Evolutionary conservation across 2,797 vertebrate genomes (phyloP).

Genomic region (Picus viridis): DNA sequence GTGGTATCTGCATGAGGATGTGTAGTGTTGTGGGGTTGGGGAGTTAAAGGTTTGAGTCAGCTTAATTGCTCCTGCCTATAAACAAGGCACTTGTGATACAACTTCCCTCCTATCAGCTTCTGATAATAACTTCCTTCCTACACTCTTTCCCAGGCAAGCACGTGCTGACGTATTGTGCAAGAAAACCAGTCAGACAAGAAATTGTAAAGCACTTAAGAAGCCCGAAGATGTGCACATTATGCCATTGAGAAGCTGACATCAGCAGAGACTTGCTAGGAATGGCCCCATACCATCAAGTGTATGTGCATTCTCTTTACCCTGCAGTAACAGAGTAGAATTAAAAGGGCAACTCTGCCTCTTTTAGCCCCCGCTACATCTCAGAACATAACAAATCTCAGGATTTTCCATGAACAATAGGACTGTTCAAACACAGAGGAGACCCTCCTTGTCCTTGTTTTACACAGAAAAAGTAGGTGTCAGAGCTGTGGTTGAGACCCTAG

Average conservation of each 20-base stretch:
- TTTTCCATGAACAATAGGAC: neutral
- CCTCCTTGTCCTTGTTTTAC: neutral
- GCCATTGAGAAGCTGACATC: neutral
- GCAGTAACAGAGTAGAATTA: neutral
- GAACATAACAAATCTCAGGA: neutral
- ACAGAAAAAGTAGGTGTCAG: neutral
- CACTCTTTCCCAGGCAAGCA: slow-evolving; percentile 25
- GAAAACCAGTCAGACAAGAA: slow-evolving; percentile 34
- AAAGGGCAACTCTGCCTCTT: neutral
- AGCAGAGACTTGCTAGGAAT: neutral
- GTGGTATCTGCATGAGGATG: neutral
- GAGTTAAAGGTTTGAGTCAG: neutral
- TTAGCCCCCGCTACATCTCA: neutral
- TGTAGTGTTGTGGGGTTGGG: neutral
- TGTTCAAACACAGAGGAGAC: neutral
- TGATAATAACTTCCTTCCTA: slow-evolving; percentile 54
- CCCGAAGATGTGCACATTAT: neutral
- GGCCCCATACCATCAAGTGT: neutral
- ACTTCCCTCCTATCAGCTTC: neutral
- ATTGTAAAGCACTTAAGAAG: neutral
- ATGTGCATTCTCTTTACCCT: neutral
- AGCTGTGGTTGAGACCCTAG: neutral
- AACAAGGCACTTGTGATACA: slow-evolving; percentile 1
- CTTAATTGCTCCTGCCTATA: slow-evolving; percentile 6
- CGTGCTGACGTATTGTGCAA: slow-evolving; percentile 19